A percentile compares a stretch with the other conserved stretches of the same genome.
phyloP scores from a whole-genome alignment of 2,888 invertebrate genomes.

The Parnassius apollo region DNA sequence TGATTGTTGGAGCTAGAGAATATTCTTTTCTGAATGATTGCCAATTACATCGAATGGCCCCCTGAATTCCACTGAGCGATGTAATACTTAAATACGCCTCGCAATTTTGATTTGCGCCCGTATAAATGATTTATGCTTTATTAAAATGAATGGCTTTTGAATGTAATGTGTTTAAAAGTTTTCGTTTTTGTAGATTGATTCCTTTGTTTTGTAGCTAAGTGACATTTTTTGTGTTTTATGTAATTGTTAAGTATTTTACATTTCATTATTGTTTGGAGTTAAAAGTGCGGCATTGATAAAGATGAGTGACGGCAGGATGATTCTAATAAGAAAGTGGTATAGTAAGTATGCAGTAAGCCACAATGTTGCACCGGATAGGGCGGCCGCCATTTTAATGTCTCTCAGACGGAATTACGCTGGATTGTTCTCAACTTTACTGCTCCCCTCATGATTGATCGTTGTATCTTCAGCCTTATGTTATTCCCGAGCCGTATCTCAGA shows the following conservation, averaged over 20 bases:
- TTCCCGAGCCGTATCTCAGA: constrained; percentile 73
- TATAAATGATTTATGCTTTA: constrained; percentile 74
- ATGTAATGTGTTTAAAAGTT: constrained; percentile 41
- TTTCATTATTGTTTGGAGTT: constrained; percentile 33
- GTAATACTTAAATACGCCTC: constrained; percentile 64
- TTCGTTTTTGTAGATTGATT: constrained; percentile 26
- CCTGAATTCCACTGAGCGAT: constrained; percentile 70
- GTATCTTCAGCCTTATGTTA: constrained; percentile 79
- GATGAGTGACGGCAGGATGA: constrained; percentile 42
- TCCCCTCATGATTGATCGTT: constrained; percentile 77
- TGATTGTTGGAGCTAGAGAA: constrained; percentile 74
- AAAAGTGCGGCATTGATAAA: constrained; percentile 22
- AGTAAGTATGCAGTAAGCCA: constrained; percentile 49
- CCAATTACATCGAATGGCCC: constrained; percentile 79
- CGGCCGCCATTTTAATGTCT: constrained; percentile 79
- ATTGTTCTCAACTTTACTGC: constrained; percentile 80
- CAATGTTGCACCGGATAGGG: constrained; percentile 81
- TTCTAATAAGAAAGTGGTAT: constrained; percentile 56
- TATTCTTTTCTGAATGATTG: constrained; percentile 78
- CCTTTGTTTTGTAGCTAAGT: constrained; percentile 1
- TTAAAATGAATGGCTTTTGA: constrained; percentile 50
- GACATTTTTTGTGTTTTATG: background rate
- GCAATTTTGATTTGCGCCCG: constrained; percentile 66
- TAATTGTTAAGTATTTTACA: constrained; percentile 22
- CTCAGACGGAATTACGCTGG: constrained; percentile 80